phyloP scores from a whole-genome alignment of 2,113 vertebrate genomes.

The Miniopterus natalensis region DNA sequence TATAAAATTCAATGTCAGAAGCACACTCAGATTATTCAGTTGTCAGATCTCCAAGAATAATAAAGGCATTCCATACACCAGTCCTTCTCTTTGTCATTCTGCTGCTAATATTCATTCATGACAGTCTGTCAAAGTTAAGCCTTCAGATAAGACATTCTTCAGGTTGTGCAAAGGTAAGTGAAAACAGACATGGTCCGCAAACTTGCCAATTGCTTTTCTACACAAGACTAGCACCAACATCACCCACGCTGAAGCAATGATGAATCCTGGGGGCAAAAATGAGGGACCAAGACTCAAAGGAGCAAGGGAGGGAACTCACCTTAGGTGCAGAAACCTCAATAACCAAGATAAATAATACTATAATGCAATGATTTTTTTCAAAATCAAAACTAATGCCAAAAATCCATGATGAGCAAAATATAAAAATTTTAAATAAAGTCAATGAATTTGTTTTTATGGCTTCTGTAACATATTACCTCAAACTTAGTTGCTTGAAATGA shows the following conservation, averaged over 20 bases:
- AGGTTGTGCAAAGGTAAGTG: neutral
- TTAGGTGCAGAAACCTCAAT: neutral
- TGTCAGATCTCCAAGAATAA: neutral
- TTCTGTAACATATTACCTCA: neutral
- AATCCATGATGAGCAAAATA: neutral
- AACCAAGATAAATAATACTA: neutral
- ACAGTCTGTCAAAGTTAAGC: neutral
- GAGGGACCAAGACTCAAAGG: neutral
- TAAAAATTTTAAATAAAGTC: neutral
- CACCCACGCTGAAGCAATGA: neutral
- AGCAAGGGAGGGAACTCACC: neutral
- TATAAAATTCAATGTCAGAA: conserved; percentile 42
- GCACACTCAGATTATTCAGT: neutral
- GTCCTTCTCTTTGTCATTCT: neutral
- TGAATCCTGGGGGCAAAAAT: neutral
- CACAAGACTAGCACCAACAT: neutral
- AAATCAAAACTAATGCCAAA: conserved; percentile 20
- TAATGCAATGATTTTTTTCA: neutral
- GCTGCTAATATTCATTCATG: neutral
- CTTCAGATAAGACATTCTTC: neutral
- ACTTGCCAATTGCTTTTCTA: neutral
- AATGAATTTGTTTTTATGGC: neutral
- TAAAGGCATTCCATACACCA: neutral
- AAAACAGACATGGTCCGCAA: neutral
- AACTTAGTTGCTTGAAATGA: neutral